Conservation (phyloP, 2,797 vertebrate genomes). For the Siniperca undulata region DNA sequence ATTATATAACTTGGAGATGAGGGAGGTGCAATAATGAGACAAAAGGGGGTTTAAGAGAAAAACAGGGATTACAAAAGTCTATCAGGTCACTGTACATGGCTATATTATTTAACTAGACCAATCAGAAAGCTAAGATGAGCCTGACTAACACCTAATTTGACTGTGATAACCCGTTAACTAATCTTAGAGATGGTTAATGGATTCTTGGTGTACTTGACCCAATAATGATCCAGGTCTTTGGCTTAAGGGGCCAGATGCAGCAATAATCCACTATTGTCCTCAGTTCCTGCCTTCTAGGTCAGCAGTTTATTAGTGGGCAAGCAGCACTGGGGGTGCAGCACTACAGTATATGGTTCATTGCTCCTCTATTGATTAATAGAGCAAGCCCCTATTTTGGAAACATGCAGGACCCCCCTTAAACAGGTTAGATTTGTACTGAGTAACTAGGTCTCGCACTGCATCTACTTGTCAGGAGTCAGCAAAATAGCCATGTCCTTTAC, state of each 20-base stretch:
- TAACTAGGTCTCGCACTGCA: slow-evolving; percentile 18
- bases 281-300: slow-evolving; percentile 74
- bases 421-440: slow-evolving; percentile 21
- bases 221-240: slow-evolving; percentile 58
- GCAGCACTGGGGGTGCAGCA: slow-evolving; percentile 49
- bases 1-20: slow-evolving; percentile 11
- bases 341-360: slow-evolving; percentile 59
- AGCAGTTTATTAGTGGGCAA: slow-evolving; percentile 54
- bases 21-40: slow-evolving; percentile 4
- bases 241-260: slow-evolving; percentile 70
- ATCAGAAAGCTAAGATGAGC: slow-evolving; percentile 22
- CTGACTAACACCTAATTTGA: slow-evolving; percentile 22
- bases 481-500: slow-evolving; percentile 10
- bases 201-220: slow-evolving; percentile 61
- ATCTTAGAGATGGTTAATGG: slow-evolving; percentile 40
- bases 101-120: slow-evolving; percentile 1
- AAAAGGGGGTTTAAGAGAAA: slow-evolving; percentile 10
- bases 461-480: slow-evolving; percentile 3
- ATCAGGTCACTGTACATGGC: not conserved
- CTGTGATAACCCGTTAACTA: slow-evolving; percentile 24
- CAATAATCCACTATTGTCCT: slow-evolving; percentile 78
- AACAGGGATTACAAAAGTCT: not conserved
- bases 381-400: slow-evolving; percentile 29
- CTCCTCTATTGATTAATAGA: slow-evolving; percentile 56
- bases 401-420: slow-evolving; percentile 27